Conservation (phyloP, 1,140 invertebrate species). For the Ostrea edulis region DNA sequence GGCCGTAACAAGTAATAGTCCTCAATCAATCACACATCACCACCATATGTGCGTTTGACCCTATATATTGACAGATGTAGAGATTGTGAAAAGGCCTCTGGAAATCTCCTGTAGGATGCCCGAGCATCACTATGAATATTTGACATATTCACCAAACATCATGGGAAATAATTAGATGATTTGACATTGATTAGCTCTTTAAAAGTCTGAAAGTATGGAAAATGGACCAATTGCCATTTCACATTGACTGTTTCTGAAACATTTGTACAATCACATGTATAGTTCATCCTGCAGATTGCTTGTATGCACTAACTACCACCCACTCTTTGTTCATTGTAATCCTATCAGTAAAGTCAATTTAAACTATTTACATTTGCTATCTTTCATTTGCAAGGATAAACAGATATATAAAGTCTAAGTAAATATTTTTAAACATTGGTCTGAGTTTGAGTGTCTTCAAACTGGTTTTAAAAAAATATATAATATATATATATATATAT, state of each 20-base stretch:
- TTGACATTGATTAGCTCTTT: background rate
- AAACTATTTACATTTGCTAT: too few relatives aligned
- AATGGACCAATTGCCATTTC: background rate
- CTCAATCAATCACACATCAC: background rate
- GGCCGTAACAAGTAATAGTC: background rate
- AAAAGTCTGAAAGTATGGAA: background rate
- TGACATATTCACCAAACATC: background rate
- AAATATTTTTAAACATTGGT: too few relatives aligned
- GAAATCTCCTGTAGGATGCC: background rate
- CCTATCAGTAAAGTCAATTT: too few relatives aligned
- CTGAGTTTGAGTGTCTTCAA: too few relatives aligned
- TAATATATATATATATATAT: too few relatives aligned
- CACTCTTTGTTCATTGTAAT: too few relatives aligned
- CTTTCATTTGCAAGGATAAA: too few relatives aligned
- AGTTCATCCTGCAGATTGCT: too few relatives aligned
- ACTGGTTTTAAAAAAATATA: too few relatives aligned
- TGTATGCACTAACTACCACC: too few relatives aligned
- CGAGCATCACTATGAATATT: background rate
- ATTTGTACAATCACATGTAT: background rate
- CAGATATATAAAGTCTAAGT: too few relatives aligned
- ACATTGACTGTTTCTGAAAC: background rate
- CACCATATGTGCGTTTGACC: background rate
- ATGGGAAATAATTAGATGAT: background rate
- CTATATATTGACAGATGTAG: background rate
- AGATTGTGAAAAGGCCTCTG: background rate